Evolutionary conservation across 2,113 vertebrate species (phyloP).

Genomic region (Channa argus): DNA sequence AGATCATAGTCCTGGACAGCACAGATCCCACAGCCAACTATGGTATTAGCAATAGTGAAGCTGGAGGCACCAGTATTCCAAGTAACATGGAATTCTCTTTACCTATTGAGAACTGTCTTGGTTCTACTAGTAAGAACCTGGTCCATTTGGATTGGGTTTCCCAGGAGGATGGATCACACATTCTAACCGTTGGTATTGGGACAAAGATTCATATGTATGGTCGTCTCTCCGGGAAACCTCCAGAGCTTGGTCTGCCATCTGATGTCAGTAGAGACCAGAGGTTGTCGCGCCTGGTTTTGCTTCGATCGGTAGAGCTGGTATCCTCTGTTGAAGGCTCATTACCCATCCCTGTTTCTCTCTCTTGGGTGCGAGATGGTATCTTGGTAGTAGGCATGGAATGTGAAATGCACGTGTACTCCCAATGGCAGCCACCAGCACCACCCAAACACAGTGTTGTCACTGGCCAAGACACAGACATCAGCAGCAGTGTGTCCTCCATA

Average conservation of each 20-base stretch:
- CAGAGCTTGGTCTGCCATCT: constrained; percentile 88
- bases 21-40: constrained; percentile 66
- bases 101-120: constrained; percentile 72
- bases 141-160: constrained; percentile 99
- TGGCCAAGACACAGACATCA: constrained; percentile 74
- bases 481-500: constrained; percentile 89
- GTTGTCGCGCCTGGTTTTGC: constrained; percentile 88
- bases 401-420: constrained; percentile 99
- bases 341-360: constrained; percentile 94
- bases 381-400: constrained; percentile 98
- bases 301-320: constrained; percentile 91
- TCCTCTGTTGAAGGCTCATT: constrained; percentile 94
- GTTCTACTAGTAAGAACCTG: constrained; percentile 79
- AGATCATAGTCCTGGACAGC: constrained; percentile 90
- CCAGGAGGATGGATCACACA: constrained; percentile 96
- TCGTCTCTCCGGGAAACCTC: constrained; percentile 87
- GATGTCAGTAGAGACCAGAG: constrained; percentile 73
- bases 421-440: constrained; percentile 90
- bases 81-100: constrained; percentile 67
- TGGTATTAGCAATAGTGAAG: constrained; percentile 73
- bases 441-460: constrained; percentile 75
- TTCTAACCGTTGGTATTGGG: constrained; percentile 94
- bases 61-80: constrained; percentile 74
- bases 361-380: constrained; percentile 98
- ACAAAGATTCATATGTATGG: constrained; percentile 97